phyloP scores from a whole-genome alignment of 2,113 vertebrate genomes.

The Rhagologus leucostigma region DNA sequence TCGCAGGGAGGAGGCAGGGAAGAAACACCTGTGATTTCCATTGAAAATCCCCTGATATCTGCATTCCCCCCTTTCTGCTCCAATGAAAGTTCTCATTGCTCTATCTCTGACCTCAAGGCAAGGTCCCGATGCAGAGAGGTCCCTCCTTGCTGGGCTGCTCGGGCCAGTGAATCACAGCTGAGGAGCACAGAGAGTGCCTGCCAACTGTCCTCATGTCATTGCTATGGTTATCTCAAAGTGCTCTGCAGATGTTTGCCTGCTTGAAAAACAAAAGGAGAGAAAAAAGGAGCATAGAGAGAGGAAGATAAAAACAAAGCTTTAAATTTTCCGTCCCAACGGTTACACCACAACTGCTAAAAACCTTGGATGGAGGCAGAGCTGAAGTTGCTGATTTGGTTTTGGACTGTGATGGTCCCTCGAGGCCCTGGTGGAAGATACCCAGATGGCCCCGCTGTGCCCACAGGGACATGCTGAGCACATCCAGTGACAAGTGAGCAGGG shows the following conservation, averaged over 20 bases:
- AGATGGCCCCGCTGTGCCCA: neutral
- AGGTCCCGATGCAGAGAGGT: neutral
- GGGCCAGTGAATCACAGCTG: constrained; percentile 65
- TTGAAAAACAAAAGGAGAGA: neutral
- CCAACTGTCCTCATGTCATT: constrained; percentile 58
- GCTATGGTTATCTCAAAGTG: constrained; percentile 62
- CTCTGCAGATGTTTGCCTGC: constrained; percentile 76
- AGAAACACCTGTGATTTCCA: constrained; percentile 78
- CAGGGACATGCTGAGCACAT: neutral
- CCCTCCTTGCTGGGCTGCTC: constrained; percentile 29
- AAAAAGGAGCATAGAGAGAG: neutral
- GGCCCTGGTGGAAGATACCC: neutral
- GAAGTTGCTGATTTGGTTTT: neutral
- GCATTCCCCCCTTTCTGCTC: constrained; percentile 24
- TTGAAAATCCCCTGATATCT: constrained; percentile 62
- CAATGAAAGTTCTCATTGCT: constrained; percentile 9
- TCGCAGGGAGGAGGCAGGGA: constrained; percentile 67
- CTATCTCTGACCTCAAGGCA: constrained; percentile 29
- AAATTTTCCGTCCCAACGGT: neutral
- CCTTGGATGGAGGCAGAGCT: neutral
- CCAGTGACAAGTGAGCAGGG: neutral
- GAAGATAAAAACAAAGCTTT: constrained; percentile 39
- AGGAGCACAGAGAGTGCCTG: constrained; percentile 40
- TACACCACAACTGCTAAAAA: neutral
- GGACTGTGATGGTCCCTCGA: fast-evolving